A percentile compares a stretch with the other conserved stretches of the same genome.
phyloP scores from a whole-genome alignment of 1,140 invertebrate genomes.

The Brachionus rubens region DNA sequence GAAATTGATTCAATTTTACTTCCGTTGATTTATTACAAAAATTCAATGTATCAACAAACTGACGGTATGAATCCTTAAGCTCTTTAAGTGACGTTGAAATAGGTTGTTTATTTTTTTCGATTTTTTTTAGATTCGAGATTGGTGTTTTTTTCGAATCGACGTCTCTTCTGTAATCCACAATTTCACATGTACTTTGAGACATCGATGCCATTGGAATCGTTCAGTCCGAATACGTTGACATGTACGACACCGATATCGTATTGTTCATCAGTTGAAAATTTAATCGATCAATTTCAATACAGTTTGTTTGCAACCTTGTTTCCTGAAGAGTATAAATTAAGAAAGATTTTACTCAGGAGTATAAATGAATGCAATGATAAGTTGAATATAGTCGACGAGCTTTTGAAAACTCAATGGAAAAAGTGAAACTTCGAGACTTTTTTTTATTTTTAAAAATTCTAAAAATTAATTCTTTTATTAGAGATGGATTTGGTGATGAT shows the following conservation, averaged over 20 bases:
- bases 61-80: background rate
- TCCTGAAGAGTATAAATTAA: constrained; percentile 6
- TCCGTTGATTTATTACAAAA: constrained; percentile 36
- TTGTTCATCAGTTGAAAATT: constrained; percentile 23
- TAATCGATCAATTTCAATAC: constrained; percentile 32
- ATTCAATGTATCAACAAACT: background rate
- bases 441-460: background rate
- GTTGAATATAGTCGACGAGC: constrained; percentile 9
- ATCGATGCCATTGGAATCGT: background rate
- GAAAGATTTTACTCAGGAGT: background rate
- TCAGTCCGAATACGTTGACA: background rate
- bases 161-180: constrained; percentile 31
- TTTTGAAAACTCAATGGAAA: constrained; percentile 41
- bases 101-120: background rate
- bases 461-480: background rate
- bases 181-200: constrained; percentile 16
- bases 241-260: constrained; percentile 20
- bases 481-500: constrained; percentile 31
- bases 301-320: constrained; percentile 24
- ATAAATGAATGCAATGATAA: constrained; percentile 33
- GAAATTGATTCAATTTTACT: constrained; percentile 37
- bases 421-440: background rate
- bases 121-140: constrained; percentile 35
- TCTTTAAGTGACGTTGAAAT: background rate
- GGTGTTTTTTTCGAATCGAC: constrained; percentile 35